Evolutionary conservation across 1,140 invertebrate species (phyloP), one percentile per base, ranked within the genome.

Genomic region (Hyles euphorbiae): DNA sequence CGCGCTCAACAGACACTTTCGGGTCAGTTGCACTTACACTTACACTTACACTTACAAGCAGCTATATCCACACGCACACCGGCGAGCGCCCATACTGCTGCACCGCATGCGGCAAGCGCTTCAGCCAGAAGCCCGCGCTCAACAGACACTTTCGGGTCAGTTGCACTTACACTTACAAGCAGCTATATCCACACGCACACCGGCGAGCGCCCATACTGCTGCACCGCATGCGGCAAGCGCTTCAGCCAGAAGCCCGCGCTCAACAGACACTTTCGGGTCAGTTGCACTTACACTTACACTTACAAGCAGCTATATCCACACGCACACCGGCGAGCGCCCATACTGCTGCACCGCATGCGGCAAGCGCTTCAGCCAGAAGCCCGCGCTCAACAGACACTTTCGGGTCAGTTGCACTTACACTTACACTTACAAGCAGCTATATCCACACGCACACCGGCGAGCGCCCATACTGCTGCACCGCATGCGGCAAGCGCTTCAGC

Each of bases 241-340:
- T 84, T 86, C 69, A 65, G 56, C 0, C 82, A 86, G 67, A 73
- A 73, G 11, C 74, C 79, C 0, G 76, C 78, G 40, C 68, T 83
- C 6, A 81, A 71, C 51, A 53, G 76, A 22, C 22, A 22, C 22
- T 22, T 22, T 22, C 22, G 22, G 22, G 22, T 22, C 22, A 22
- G 22, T 22, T 22, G 22, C 22, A 22, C 22, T 22, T 22, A 22
- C 22, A 22, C 22, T 22, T n/a, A n/a, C n/a, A n/a, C n/a, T n/a
- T 22, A 22, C 22, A 22, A 22, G 22, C 22, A 22, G 22, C 22
- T 22, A 22, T 22, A 22, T 22, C 22, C 22, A 22, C 33, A 64
- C 62, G 5, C 62, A 64, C 48, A 64, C 62, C 8, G 62, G 62
- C 2, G 62, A 64, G 49, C 47, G 50, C 5, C 62, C 62, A 0